Evolutionary conservation across 2,113 vertebrate species (phyloP).

Genomic region (Vulpes lagopus): DNA sequence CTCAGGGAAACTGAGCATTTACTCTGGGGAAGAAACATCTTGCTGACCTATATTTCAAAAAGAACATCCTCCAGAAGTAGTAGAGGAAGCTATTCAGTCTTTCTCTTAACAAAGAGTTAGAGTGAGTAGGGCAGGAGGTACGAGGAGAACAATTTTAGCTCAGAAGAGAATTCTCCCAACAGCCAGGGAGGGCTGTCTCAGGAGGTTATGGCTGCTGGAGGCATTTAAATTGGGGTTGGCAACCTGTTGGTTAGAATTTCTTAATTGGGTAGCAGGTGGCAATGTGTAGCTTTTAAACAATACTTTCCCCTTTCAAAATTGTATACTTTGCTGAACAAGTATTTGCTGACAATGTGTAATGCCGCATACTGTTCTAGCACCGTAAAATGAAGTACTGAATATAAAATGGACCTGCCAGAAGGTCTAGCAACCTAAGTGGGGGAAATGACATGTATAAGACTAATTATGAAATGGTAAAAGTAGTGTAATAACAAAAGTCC

Average conservation of each 20-base stretch:
- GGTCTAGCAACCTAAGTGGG: neutral
- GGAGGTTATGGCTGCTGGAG: neutral
- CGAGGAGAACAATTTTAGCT: neutral
- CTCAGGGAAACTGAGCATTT: neutral
- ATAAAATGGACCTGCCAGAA: neutral
- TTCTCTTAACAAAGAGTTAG: neutral
- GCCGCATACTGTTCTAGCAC: neutral
- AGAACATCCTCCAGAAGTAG: neutral
- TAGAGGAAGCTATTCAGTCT: neutral
- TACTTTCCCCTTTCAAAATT: neutral
- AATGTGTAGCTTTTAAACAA: neutral
- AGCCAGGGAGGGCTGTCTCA: neutral
- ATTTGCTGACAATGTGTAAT: neutral
- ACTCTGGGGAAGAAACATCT: neutral
- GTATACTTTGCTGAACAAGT: neutral
- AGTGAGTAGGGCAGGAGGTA: neutral
- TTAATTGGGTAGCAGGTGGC: neutral
- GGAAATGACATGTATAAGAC: neutral
- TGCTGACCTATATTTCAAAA: constrained; percentile 27
- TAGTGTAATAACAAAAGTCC: neutral
- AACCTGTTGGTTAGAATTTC: neutral
- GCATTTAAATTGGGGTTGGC: neutral
- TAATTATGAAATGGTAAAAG: neutral
- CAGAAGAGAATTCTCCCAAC: neutral
- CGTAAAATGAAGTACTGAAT: neutral